Percentiles rank a stretch among this genome's conserved stretches.
Conservation (phyloP, 2,888 invertebrate genomes). For the Sphinx pinastri region DNA sequence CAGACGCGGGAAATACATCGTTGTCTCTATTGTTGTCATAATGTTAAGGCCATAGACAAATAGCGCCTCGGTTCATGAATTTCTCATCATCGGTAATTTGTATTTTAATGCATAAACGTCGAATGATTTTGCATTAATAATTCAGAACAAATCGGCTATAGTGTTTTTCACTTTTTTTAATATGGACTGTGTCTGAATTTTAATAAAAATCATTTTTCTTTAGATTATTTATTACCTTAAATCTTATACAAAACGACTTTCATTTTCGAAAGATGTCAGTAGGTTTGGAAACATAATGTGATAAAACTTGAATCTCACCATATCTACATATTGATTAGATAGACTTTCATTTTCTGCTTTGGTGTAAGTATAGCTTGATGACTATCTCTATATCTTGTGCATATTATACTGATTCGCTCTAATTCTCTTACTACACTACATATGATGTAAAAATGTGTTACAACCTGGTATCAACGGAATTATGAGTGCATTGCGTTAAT, state of each 20-base stretch:
- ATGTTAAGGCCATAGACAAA: slow-evolving; percentile 75
- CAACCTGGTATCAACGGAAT: slow-evolving; percentile 12
- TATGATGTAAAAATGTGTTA: slow-evolving; percentile 23
- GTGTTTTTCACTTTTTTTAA: neutral
- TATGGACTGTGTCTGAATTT: neutral
- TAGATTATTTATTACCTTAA: slow-evolving; percentile 23
- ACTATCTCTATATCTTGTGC: slow-evolving; percentile 31
- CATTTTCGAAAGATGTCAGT: slow-evolving; percentile 41
- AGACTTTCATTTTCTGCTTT: slow-evolving; percentile 44
- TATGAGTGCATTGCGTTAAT: slow-evolving; percentile 10
- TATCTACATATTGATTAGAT: slow-evolving; percentile 40
- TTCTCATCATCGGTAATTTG: neutral
- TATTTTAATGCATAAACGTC: neutral
- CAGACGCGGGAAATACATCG: slow-evolving; percentile 74
- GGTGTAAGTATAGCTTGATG: slow-evolving; percentile 29
- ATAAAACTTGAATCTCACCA: slow-evolving; percentile 37
- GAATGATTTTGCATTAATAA: neutral
- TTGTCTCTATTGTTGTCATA: slow-evolving; percentile 76
- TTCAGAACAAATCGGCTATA: neutral
- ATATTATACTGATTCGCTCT: slow-evolving; percentile 38
- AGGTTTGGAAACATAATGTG: slow-evolving; percentile 35
- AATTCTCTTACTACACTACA: slow-evolving; percentile 31
- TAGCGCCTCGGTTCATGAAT: neutral
- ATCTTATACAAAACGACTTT: slow-evolving; percentile 38
- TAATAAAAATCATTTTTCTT: slow-evolving; percentile 5